Base-by-base conservation (phyloP, 2,888 invertebrate genomes). In the Mantis religiosa region DNA sequence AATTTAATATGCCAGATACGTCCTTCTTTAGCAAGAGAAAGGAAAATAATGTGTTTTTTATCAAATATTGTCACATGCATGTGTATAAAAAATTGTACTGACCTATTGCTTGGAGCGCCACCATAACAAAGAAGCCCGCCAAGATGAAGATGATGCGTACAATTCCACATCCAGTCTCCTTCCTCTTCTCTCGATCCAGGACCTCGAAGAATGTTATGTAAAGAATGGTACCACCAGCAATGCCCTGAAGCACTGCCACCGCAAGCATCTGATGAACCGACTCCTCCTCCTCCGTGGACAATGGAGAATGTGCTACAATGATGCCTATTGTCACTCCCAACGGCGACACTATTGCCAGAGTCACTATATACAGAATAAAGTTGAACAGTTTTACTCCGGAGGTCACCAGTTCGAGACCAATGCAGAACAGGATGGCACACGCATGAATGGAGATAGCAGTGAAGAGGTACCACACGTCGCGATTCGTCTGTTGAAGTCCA, bases 141-240 rank as follows among this genome's bases (percentile, higher is more conserved):
- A 89, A 81, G 81, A 90, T 88, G 82, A 87, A 89, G 71, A 86
- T 28, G 20, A 90, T 82, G 71, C 90, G 87, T 28, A 90, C 27
- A 27, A 81, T 28, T 4, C 90, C 90, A n/a, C 86, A 87, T 9
- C 88, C 88, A 28, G n/a, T 84, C 8, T 87, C 54, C 82, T 89
- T 89, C 34, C 89, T 88, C 83, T 86, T 85, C 83, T 90, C 90
- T 8, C 90, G 88, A 28, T 90, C 87, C 85, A 90, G 84, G 27
- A 90, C 90, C 91, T 94, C 94, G 91, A 94, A 94, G 91, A 94
- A 94, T 4, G 94, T 94, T 88, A 94, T 94, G 91, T 94, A 94
- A 87, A 94, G 92, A 89, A 94, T 93, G 34, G 94, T 94, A 83
- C 94, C 94, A 7, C 94, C 93, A 47, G 94, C 94, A 83, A 94